Base-by-base conservation (phyloP, 1,140 invertebrate species). In the Nylanderia fulva region DNA sequence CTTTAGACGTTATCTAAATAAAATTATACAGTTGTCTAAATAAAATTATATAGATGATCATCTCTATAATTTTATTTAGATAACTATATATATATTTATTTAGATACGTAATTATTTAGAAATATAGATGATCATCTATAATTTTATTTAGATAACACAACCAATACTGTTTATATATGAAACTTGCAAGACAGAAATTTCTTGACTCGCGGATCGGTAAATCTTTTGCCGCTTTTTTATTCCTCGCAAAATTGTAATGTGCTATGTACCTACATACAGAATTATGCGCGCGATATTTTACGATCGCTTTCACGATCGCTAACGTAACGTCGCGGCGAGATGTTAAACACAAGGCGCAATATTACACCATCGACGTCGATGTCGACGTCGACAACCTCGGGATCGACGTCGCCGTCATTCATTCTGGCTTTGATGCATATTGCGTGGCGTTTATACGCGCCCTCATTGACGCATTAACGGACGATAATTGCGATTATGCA, bases 331-430 rank as follows among this genome's bases (percentile, higher is more conserved):
- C 29, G 7, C 11, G 58, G 42, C 56, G 74, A 48, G 75, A 77
- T 77, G 75, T 77, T 77, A 77, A 77, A 64, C 75, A 77, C 33
- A 77, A 64, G 27, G 15, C 27, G 75, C 64, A 64, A 77, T 77
- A 64, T 64, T 36, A 77, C 39, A 39, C 42, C 18, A 60, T 77
- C 58, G 39, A 69, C 48, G 27, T 63, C 33, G 45, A 48, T 6
- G 39, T 60, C 36, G 42, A 52, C 27, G 48, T 52, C 76, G 29
- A 71, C 68, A 54, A 71, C 48, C n/a, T 29, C 24, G 75, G 52
- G 61, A 58, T 75, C 71, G 36, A 74, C 52, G 48, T 54, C 33
- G 48, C 48, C 48, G 24, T 80, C 66, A 21, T 33, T 82, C 48
- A 60, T 82, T 71, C n/a, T 13, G 36, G 66, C 66, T 72, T 82